Evolutionary conservation across 2,113 vertebrate genomes (phyloP), one percentile per base, ranked within the genome.

Genomic region (Ptychochromis oligacanthus): DNA sequence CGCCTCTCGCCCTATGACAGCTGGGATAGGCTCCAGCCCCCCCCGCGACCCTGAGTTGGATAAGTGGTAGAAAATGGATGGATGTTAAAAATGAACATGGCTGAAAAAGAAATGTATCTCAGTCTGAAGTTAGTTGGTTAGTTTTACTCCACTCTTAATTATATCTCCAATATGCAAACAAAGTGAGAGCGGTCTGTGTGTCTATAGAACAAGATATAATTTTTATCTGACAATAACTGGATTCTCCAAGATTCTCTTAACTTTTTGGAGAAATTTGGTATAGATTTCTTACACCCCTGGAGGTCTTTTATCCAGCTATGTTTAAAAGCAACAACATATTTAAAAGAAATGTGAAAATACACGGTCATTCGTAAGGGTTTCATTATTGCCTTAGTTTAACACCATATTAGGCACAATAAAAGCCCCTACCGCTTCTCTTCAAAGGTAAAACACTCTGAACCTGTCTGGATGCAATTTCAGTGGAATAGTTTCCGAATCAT

Each of bases 401-500:
- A 84, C 78, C 24, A 13, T 59, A 84, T 80, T 59, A 82, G 49
- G 62, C 2, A 20, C 38, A 46, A 20, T 82, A 86, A 89, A 85
- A 88, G 20, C 49, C 46, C 54, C 52, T 4, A 49, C 77, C 28
- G 7, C 49, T 18, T 58, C 55, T 76, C 85, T 85, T 90, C 72
- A 89, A 90, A 91, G 87, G 79, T 84, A 26, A 36, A 38, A 65
- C 57, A 38, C 61, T 70, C 58, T 34, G 26, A 86, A 84, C 58
- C 79, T 85, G 61, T 54, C 85, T 91, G 89, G 82, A 85, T 87
- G 64, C 60, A 86, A 87, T 90, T 92, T 88, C 61, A 89, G 62
- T 43, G 2, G 75, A 91, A 93, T 84, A 82, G 76, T 92, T 93
- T 90, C 89, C 79, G 13, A 72, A 84, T 89, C 55, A 82, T 88